Conservation (phyloP, 2,888 invertebrate genomes). For the Mantis religiosa region DNA sequence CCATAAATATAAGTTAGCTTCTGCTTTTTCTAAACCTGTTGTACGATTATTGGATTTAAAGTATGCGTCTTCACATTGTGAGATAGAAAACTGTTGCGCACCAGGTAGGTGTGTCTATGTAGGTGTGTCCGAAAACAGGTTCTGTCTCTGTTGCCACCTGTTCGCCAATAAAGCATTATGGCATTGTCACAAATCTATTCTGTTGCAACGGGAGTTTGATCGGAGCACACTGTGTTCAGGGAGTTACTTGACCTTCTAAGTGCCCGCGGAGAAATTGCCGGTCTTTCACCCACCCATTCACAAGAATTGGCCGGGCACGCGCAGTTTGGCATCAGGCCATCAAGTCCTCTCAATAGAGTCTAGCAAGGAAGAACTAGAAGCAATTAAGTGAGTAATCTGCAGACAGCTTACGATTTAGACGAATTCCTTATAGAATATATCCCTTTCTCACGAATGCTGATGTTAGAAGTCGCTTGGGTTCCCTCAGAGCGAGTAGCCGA, state of each 20-base stretch:
- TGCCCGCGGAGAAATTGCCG: neutral
- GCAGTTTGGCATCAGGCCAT: neutral
- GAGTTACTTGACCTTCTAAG: neutral
- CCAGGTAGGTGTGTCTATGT: too few species aligned
- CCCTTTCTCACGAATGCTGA: too few species aligned
- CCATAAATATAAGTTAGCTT: too few species aligned
- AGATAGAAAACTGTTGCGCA: too few species aligned
- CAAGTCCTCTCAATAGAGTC: neutral
- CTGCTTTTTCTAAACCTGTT: too few species aligned
- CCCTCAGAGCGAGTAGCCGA: too few species aligned
- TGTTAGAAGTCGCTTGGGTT: too few species aligned
- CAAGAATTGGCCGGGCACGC: neutral
- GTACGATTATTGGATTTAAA: too few species aligned
- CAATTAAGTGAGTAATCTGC: neutral
- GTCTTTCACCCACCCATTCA: neutral
- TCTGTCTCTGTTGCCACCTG: neutral
- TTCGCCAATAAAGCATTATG: neutral
- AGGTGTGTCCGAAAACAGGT: neutral
- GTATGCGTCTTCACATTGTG: too few species aligned
- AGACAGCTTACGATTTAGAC: neutral
- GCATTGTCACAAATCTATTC: neutral
- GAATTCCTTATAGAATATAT: too few species aligned
- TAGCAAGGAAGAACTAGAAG: neutral
- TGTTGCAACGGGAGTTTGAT: too few species aligned
- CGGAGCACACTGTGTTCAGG: neutral